Evolutionary conservation across 2,888 invertebrate genomes (phyloP), one percentile per base, ranked within the genome.

Genomic region (Podabrus alpinus): DNA sequence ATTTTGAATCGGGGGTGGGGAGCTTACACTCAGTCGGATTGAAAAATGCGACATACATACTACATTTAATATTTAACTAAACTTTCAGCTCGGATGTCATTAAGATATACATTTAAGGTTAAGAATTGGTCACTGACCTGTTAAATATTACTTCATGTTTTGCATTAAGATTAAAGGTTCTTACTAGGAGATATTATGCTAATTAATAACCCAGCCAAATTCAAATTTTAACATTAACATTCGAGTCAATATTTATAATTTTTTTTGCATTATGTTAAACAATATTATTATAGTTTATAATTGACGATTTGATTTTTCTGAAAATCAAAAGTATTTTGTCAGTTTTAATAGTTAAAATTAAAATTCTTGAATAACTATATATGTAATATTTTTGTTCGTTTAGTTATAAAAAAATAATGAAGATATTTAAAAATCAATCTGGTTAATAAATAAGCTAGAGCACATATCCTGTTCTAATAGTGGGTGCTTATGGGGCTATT

Each of bases 401-500:
- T 1, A 7, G 59, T 11, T 2, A 61, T 10, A 17, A 61, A 60
- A 60, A 16, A 70, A 45, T 66, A 19, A 59, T 29, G 25, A 62
- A 69, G 59, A 67, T 61, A 67, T 66, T 69, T 71, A 29, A 72
- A 72, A 78, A 79, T 78, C 72, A 77, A 78, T 78, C 72, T 75
- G 75, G 75, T 68, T 75, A 77, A 79, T 76, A 71, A 75, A 61
- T 66, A 66, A 64, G 73, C 29, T 71, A 73, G 29, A 76, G 67
- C 69, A 68, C 77, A 75, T 71, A 76, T 78, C 76, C 74, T 73
- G 61, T 68, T 64, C 71, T 69, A 76, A 76, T 79, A 77, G 76
- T 76, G 69, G 74, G 73, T 73, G 74, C 77, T 78, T 78, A 79
- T 77, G 76, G 72, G 62, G 68, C 76, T 73, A 75, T 75, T 77